Base-by-base conservation (phyloP, 1,140 invertebrate genomes). In the Bradynema listronoti region DNA sequence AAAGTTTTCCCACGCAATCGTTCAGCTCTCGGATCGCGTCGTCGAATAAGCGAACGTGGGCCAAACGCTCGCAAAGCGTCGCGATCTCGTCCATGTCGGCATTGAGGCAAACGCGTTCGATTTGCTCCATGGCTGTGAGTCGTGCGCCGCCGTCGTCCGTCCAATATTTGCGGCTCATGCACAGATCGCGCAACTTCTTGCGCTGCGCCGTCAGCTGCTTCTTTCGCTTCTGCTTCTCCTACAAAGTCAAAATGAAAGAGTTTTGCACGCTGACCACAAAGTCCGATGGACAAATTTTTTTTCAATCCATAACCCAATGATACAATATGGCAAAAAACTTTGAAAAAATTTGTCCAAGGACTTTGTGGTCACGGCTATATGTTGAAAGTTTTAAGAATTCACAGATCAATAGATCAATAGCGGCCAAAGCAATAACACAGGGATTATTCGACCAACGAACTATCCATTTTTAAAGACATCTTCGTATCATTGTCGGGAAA, bases 171-270 rank as follows among this genome's bases (percentile, higher is more conserved):
- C 34, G 34, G 11, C 16, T 19, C 2, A 34, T n/a, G 14, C 32
- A 29, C 4, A 69, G 43, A 36, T 73, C 69, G 36, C 67, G 67
- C 19, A 69, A 33, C 24, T 47, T 42, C 30, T 60, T 57, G 16
- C 69, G 62, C 36, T 69, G 63, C 2, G 27, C 34, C 19, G 65
- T 25, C 14, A 72, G 22, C 1, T 55, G 16, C 34, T 69, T 69
- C 56, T 71, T 69, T 29, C 30, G 42, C 43, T 67, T 43, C 39
- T 71, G 65, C 42, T 71, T 71, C 24, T 14, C 59, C 56, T 67
- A 34, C 16, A 56, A 14, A 60, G 14, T 11, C 24, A 11, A 9
- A n/a, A n/a, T n/a, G n/a, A n/a, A n/a, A n/a, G n/a, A n/a, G n/a
- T n/a, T n/a, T n/a, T n/a, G n/a, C n/a, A n/a, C n/a, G n/a, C n/a